Evolutionary conservation across 1,140 invertebrate species (phyloP).

Genomic region (Pseudomyrmex cubaensis): DNA sequence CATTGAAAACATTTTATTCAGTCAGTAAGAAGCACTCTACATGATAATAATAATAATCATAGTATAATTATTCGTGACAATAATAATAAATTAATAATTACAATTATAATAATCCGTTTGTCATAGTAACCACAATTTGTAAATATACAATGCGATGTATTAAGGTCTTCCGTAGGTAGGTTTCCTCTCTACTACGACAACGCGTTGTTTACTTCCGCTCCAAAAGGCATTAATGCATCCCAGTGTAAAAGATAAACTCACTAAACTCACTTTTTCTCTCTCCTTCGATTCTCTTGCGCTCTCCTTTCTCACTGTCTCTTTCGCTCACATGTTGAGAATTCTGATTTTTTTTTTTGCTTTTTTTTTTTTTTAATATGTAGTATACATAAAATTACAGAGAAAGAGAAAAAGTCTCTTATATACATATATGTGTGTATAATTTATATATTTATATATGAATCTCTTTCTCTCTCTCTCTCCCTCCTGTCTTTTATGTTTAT

Average conservation of each 20-base stretch:
- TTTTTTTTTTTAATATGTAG: conserved; percentile 12
- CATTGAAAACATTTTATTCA: conserved; percentile 85
- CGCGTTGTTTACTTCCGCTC: too few relatives aligned
- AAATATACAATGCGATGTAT: conserved; percentile 72
- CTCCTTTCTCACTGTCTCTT: conserved; percentile 43
- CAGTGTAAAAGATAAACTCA: conserved; percentile 70
- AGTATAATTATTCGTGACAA: conserved; percentile 69
- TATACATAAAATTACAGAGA: conserved; percentile 76
- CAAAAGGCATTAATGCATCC: too few relatives aligned
- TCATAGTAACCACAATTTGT: conserved; percentile 78
- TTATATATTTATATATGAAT: too few relatives aligned
- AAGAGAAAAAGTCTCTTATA: conserved; percentile 77
- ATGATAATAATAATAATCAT: conserved; percentile 78
- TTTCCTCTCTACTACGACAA: too few relatives aligned
- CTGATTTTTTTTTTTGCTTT: conserved; percentile 61
- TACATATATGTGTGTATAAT: neutral
- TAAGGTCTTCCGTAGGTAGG: too few relatives aligned
- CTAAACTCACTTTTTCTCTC: conserved; percentile 50
- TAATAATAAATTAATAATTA: conserved; percentile 65
- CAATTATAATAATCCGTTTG: conserved; percentile 76
- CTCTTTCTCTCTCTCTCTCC: too few relatives aligned
- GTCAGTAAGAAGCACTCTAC: conserved; percentile 85
- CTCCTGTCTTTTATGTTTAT: too few relatives aligned
- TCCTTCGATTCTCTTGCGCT: conserved; percentile 43
- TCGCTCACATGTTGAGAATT: conserved; percentile 76